Evolutionary conservation across 2,797 vertebrate genomes (phyloP), one percentile per base, ranked within the genome.

Genomic region (Mycteria americana): DNA sequence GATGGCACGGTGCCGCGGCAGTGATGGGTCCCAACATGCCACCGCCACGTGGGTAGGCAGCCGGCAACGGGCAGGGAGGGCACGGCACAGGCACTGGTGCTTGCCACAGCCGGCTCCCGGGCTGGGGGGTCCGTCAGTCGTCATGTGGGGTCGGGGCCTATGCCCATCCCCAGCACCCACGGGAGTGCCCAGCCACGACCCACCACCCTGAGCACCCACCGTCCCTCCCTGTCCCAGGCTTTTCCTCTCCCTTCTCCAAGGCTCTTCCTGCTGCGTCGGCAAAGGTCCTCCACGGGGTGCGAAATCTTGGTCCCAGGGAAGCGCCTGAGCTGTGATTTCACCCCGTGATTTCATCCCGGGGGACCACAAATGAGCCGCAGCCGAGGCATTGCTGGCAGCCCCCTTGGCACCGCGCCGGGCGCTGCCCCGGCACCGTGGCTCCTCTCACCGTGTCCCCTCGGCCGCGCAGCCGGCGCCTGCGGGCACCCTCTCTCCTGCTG

Each of bases 61-160:
- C 24, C 22, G 33, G 53, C 0, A 5, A 11, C 16, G 51, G 33
- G 18, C 81, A 76, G 69, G 39, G 28, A 22, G 50, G 57, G 51
- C 45, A 59, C 0, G 8, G 37, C 2, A 2, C 14, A 10, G 46
- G 37, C 46, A 18, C 27, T 0, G 5, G 10, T 16, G 35, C 67
- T 48, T 18, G 7, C 43, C 15, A 24, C 65, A 56, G 24, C 50
- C 2, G 5, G 50, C 50, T 64, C 51, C 51, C 0, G 2, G 63
- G 53, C 18, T 21, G 41, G 21, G 28, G 31, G 19, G 1, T n/a
- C 46, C 2, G 0, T 43, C 0, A 1, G 7, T 19, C 1, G 3
- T 12, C 15, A 9, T 1, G 1, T 2, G 16, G 33, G 25, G 17
- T 33, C 3, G 6, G 46, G 35, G 15, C 7, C 53, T 50, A 4